Base-by-base conservation (phyloP, 2,888 invertebrate species). In the Suillia variegata region DNA sequence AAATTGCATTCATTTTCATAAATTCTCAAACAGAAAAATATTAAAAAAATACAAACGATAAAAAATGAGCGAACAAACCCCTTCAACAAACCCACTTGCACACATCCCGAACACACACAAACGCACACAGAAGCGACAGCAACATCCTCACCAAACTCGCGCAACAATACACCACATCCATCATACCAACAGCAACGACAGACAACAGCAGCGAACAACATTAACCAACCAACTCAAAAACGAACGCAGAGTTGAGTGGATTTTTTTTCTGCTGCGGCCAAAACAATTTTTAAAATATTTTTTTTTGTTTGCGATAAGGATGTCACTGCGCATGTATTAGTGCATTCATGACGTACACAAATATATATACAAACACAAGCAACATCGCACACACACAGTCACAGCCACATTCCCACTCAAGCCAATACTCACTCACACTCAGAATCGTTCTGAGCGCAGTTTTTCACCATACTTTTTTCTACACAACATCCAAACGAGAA, bases 321-420 rank as follows among this genome's bases (percentile, higher is more conserved):
- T 42, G 56, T 24, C 17, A 13, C 4, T 45, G 45, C 45, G 45
- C 45, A 18, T 45, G 45, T 45, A 45, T 17, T 45, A 20, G 45
- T 45, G 45, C 45, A 45, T 45, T 20, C 45, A n/a, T n/a, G 8
- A 5, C 6, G 5, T 45, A 45, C 20, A 45, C 17, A 45, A 17
- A 20, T 20, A 38, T n/a, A 38, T 20, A 45, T 5, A 45, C 54
- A 61, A 57, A 62, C 63, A 60, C 56, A 54, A 31, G 54, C 51
- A 58, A 13, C 2, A 21, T 42, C 13, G 6, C 45, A 56, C 45
- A 56, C 48, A 60, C 38, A 34, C 48, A 42, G n/a, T n/a, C n/a
- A n/a, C n/a, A n/a, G n/a, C n/a, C n/a, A n/a, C n/a, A n/a, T n/a
- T n/a, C n/a, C n/a, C n/a, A n/a, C n/a, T n/a, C n/a, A n/a, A n/a